Evolutionary conservation across 2,888 invertebrate genomes (phyloP), one percentile per base, ranked within the genome.

Genomic region (Stratiomys singularior): DNA sequence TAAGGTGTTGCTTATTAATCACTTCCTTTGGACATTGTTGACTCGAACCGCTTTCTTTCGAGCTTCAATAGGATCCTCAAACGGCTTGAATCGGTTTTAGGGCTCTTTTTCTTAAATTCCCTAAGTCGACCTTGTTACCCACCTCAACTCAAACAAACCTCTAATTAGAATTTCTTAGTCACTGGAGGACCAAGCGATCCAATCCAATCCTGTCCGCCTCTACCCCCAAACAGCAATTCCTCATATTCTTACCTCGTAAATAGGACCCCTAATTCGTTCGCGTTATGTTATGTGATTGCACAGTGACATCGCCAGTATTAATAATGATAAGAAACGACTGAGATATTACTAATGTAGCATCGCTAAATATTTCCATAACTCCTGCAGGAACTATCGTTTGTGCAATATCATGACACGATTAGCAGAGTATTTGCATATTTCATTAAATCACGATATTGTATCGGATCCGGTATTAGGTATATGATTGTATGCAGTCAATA

Each of bases 371-470:
- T 58, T 74, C 74, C 74, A 74, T 74, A 74, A 74, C 58, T 74
- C 46, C 37, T 58, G 58, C 44, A 60, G 37, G 23, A 74, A 74
- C 37, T 30, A 58, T 58, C 60, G 60, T 60, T 44, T 69, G 37
- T 74, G 74, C 74, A 74, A 58, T 58, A 74, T 74, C 74, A 74
- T 74, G 74, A 74, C 74, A 74, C 74, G 74, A 74, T 74, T 74
- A 74, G 74, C 44, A 60, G 52, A 15, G 25, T 37, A 77, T 77
- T 77, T 64, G 77, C 77, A 77, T 77, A 77, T 77, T 77, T 77
- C 77, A 77, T 77, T 77, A 77, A 77, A 77, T 77, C 77, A 77
- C 77, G 77, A 77, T 77, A 77, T 77, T 77, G 37, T 77, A 56
- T 66, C 64, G 76, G 47, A 64, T 64, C 76, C 74, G 74, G 74